A percentile compares a stretch with the other conserved stretches of the same genome.
Conservation (phyloP, 2,797 vertebrate species). For the Chaetophractus vellerosus region DNA sequence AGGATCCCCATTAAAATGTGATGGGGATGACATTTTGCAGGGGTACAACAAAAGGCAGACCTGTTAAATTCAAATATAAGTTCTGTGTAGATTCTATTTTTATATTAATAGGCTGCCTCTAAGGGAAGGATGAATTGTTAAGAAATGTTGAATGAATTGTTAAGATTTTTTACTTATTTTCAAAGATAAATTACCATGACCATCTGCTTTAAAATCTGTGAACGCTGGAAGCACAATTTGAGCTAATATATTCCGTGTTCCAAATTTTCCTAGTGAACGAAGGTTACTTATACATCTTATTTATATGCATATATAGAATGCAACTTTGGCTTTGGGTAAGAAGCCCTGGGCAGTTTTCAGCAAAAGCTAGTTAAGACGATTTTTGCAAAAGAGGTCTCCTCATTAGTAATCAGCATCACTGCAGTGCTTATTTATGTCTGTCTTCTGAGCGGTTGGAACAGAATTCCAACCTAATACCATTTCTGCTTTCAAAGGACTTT, state of each 20-base stretch:
- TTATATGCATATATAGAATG: neutral
- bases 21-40: neutral
- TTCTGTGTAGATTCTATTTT: neutral
- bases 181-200: conserved; percentile 72
- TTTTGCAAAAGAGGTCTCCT: conserved; percentile 69
- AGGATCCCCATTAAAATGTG: neutral
- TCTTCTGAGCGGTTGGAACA: conserved; percentile 73
- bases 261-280: conserved; percentile 44
- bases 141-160: conserved; percentile 31
- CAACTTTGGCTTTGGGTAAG: conserved; percentile 30
- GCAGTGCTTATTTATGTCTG: conserved; percentile 76
- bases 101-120: neutral
- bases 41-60: neutral
- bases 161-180: conserved; percentile 66
- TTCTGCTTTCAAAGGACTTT: conserved; percentile 78
- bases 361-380: conserved; percentile 57
- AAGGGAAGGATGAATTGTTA: conserved; percentile 42
- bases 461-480: conserved; percentile 81
- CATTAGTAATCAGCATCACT: conserved; percentile 67
- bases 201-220: conserved; percentile 79
- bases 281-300: conserved; percentile 48
- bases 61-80: neutral
- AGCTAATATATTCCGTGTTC: conserved; percentile 68
- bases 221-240: conserved; percentile 56
- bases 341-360: conserved; percentile 4